Base-by-base conservation (phyloP, 2,888 invertebrate species). In the Cenopis cana region DNA sequence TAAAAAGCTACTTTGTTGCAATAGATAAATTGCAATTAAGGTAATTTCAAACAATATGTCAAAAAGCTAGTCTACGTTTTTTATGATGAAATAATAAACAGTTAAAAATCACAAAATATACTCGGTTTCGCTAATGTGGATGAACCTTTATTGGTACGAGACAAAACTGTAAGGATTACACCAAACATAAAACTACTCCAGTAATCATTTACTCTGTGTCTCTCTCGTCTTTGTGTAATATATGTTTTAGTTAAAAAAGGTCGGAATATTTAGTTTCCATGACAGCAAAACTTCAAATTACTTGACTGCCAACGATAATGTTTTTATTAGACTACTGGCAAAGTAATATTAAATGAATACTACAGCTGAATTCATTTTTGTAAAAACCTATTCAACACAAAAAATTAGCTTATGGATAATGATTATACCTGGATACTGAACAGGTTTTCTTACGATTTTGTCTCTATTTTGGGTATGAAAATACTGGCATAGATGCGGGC, bases 401-500 rank as follows among this genome's bases (percentile, higher is more conserved):
- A 24, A 10, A 18, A 20, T 50, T 18, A 50, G 50, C 18, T 50
- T 50, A 50, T 18, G 11, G 50, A 50, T 17, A 50, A 50, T 50
- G 10, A 1, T 17, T 9, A 9, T 2, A 50, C 8, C 8, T 4
- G 18, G 46, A n/a, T n/a, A 46, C 46, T 46, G 14, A 2, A 46
- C n/a, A 14, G 6, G n/a, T 46, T 46, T 46, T 71, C 70, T 68
- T 65, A 60, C 64, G 72, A 73, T 69, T 79, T 77, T 76, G 76
- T 69, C 76, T 75, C 73, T 49, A 41, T 33, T 38, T 57, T n/a
- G 24, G 38, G 60, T 73, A 77, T 74, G 71, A 75, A 73, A 76
- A 76, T 71, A 75, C 78, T 79, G 78, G 77, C 12, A 62, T 50
- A 50, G 14, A n/a, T 29, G 60, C 60, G 41, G 60, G 29, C 20